Evolutionary conservation across 1,140 invertebrate species (phyloP).

Genomic region (Mizuhopecten yessoensis): DNA sequence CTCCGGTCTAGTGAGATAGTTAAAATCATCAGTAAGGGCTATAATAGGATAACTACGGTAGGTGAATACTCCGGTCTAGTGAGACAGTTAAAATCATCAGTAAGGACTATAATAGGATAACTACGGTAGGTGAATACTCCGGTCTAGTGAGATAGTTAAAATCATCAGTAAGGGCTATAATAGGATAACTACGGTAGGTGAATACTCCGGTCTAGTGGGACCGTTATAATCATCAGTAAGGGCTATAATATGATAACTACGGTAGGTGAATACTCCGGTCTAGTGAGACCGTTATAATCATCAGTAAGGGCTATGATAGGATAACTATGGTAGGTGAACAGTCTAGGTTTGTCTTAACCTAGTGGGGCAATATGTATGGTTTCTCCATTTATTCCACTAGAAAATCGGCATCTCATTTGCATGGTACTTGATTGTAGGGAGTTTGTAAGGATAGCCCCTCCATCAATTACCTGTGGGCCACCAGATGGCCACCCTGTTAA

Average conservation of each 20-base stretch:
- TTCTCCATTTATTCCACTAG: too few relatives aligned
- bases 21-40: too few relatives aligned
- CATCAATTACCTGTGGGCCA: neutral
- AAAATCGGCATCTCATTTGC: too few relatives aligned
- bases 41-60: too few relatives aligned
- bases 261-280: neutral
- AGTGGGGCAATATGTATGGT: neutral
- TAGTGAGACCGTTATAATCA: neutral
- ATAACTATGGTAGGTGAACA: neutral
- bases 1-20: too few relatives aligned
- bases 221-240: too few relatives aligned
- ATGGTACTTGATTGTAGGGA: neutral
- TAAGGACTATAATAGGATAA: neutral
- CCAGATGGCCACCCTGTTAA: neutral
- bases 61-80: neutral
- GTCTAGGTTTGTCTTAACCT: neutral
- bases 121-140: neutral
- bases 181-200: neutral
- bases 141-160: neutral
- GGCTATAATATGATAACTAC: neutral
- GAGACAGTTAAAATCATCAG: neutral
- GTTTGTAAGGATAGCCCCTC: neutral
- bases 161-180: too few relatives aligned
- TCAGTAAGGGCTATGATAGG: too few relatives aligned
- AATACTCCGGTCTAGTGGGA: too few relatives aligned